Percentiles rank a stretch among this genome's conserved stretches.
Evolutionary conservation across 2,113 vertebrate species (phyloP).

Genomic region (Baryphthengus martii): DNA sequence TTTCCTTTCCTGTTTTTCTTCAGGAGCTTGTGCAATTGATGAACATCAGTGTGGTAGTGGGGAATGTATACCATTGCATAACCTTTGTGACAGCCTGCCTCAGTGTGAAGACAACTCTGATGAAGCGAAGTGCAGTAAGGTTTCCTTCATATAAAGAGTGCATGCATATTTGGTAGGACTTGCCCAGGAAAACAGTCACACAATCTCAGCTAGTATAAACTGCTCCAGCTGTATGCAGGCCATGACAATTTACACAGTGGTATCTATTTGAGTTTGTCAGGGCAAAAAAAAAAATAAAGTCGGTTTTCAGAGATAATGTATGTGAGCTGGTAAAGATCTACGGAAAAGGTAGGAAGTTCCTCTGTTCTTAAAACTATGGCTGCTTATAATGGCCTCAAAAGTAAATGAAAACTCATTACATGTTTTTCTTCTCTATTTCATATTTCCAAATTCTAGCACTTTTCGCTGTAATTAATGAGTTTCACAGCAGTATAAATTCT

Average conservation of each 20-base stretch:
- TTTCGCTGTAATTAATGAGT: not conserved
- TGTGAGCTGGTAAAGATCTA: not conserved
- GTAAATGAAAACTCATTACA: not conserved
- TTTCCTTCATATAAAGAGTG: not conserved
- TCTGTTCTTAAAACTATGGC: not conserved
- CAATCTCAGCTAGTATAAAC: not conserved
- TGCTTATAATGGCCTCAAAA: not conserved
- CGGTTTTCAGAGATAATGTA: not conserved
- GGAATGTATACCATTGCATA: constrained; percentile 73
- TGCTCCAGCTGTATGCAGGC: not conserved
- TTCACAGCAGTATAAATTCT: not conserved
- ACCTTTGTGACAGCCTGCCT: constrained; percentile 75
- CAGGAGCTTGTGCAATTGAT: constrained; percentile 77
- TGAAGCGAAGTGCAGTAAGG: constrained; percentile 85
- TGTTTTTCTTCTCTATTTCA: not conserved
- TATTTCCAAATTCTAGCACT: not conserved
- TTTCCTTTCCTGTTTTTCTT: not conserved
- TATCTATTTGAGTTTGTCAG: not conserved
- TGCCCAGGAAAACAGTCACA: not conserved
- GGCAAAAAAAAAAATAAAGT: rapidly evolving
- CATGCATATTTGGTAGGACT: not conserved
- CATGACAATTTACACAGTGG: not conserved
- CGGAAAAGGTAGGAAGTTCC: not conserved
- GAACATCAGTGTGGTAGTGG: constrained; percentile 82
- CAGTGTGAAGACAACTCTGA: constrained; percentile 88